Evolutionary conservation across 2,113 vertebrate species (phyloP).

Genomic region (Lampris megalopsis): DNA sequence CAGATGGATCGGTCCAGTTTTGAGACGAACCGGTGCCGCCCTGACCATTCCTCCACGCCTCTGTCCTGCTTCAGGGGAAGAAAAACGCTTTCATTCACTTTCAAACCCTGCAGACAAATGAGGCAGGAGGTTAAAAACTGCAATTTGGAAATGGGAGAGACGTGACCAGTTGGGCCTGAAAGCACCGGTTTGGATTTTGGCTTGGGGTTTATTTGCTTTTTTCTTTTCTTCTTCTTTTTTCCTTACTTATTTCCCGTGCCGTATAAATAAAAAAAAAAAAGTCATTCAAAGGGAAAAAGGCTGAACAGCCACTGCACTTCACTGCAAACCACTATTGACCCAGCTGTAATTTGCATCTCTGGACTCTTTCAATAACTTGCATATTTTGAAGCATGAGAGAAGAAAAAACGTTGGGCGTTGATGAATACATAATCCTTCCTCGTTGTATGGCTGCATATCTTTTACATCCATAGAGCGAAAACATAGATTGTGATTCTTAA

Average conservation of each 20-base stretch:
- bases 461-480: constrained; percentile 8
- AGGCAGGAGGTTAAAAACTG: constrained; percentile 57
- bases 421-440: background rate
- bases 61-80: constrained; percentile 61
- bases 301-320: constrained; percentile 60
- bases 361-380: constrained; percentile 59
- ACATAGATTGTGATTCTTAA: background rate
- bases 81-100: constrained; percentile 69
- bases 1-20: constrained; percentile 66
- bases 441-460: constrained; percentile 5
- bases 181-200: constrained; percentile 56
- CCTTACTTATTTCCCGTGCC: constrained; percentile 35
- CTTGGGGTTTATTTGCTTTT: constrained; percentile 47
- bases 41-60: constrained; percentile 48
- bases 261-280: constrained; percentile 82
- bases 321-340: constrained; percentile 70
- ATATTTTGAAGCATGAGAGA: constrained; percentile 55
- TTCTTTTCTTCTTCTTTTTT: constrained; percentile 27
- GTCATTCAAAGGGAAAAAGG: constrained; percentile 67
- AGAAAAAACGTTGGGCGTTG: background rate
- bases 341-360: constrained; percentile 68
- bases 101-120: constrained; percentile 65
- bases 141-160: constrained; percentile 68
- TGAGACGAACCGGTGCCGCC: constrained; percentile 54
- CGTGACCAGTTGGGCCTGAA: constrained; percentile 58